Evolutionary conservation across 2,113 vertebrate genomes (phyloP), one percentile per base, ranked within the genome.

Genomic region (Myocastor coypus): DNA sequence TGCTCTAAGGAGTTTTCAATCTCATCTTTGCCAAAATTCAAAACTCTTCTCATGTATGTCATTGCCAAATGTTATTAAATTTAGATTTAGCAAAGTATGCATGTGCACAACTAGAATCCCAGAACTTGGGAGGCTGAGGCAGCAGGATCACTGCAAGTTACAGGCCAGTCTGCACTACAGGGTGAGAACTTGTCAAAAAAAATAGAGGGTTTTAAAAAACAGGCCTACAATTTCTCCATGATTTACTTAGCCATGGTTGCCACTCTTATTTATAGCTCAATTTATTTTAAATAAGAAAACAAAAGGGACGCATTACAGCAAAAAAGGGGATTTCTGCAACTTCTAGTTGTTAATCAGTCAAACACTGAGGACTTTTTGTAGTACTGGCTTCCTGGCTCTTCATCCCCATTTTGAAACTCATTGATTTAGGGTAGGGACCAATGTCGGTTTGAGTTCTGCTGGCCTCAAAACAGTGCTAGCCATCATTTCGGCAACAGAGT

Each of bases 221-320:
- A 66, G 17, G 0, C 11, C 16, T 90, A 3, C 50, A 78, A 69
- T 87, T 92, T 83, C 73, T 92, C 50, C 20, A n/a, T 95, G 52
- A 57, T 57, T 89, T 61, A 87, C 55, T 81, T 68, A 89, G 24
- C 57, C 22, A 30, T 30, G 46, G 37, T 83, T 71, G 86, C 73
- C 55, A 46, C 37, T 95, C 40, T 46, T 46, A 46, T 46, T 78
- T 78, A 30, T 86, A 78, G 83, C 83, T 92, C 32, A 75, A 9
- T 52, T 95, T 66, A 26, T 94, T 90, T 92, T 87, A 90, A 94
- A 30, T 66, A 90, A 94, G 90, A 71, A 81, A 77, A 94, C 30
- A 71, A 69, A 82, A 95, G 88, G 63, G 50, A 77, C 85, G n/a
- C 46, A 40, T 63, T 55, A 37, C 46, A 46, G 81, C 85, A 4